These are phyloP conservation scores for Neoaliturus tenellus DNA, from an alignment of 2,888 invertebrate species.

Conservation along the genomic window DNA sequence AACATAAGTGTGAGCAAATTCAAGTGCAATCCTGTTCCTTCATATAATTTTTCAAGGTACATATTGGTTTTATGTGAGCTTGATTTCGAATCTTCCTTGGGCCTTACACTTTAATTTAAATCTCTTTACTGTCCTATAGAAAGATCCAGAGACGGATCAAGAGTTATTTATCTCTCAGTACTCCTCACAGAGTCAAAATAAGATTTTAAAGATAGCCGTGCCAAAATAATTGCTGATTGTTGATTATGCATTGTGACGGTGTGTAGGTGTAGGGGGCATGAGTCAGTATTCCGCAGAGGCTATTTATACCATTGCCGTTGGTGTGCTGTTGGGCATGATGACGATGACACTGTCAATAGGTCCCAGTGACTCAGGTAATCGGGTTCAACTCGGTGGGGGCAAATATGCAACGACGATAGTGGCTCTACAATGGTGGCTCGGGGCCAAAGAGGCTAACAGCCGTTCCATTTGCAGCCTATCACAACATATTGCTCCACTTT, in stretches of 20 bases:
- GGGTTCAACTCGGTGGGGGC: neutral
- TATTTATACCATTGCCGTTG: conserved; percentile 23
- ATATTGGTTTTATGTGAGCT: too few species aligned
- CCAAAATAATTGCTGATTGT: neutral
- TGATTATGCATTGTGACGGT: neutral
- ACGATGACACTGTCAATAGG: conserved; percentile 15
- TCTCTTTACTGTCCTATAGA: too few species aligned
- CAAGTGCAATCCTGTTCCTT: too few species aligned
- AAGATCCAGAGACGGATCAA: too few species aligned
- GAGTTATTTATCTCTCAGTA: too few species aligned
- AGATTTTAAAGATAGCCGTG: neutral
- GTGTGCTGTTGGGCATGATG: neutral
- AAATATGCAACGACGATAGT: neutral
- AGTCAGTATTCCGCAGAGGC: neutral
- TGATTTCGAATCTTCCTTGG: too few species aligned
- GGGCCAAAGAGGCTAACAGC: neutral
- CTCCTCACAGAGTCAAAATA: neutral
- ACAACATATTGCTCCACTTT: conserved; percentile 30
- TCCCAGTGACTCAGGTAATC: conserved; percentile 24
- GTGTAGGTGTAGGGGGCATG: neutral
- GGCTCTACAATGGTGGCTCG: neutral
- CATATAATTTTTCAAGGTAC: too few species aligned
- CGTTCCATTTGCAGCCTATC: conserved; percentile 9
- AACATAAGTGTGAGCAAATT: too few species aligned
- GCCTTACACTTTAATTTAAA: too few species aligned